Evolutionary conservation across 2,113 vertebrate species (phyloP), one percentile per base, ranked within the genome.

Genomic region (Podiceps cristatus): DNA sequence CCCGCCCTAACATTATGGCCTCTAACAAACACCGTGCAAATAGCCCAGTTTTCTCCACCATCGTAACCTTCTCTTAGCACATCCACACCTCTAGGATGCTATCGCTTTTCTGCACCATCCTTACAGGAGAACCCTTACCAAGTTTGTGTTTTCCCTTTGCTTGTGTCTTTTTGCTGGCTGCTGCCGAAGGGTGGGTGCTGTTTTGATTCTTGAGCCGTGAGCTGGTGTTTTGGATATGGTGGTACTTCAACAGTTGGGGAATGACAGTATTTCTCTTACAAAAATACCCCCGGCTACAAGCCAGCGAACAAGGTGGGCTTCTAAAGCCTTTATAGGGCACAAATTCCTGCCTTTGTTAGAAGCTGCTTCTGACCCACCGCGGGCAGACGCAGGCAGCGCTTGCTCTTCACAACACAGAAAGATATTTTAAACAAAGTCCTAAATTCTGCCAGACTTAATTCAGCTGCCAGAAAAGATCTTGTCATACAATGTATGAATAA

Each of bases 401-500:
- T 78, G 60, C 33, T 64, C 80, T 82, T 79, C 81, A 9, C 74
- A 71, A 28, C 62, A 47, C 13, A 69, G 44, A 85, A 35, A 94
- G 63, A 66, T 10, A 53, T 87, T 95, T 91, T 69, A 90, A 92
- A 63, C 14, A 31, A 84, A 88, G 83, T 35, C 69, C 73, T 71
- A 55, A 76, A 44, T 73, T 69, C 77, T 93, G 77, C 63, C 87
- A 29, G 74, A 95, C 78, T 44, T 73, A 92, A 93, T 90, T 94
- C 84, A 93, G 73, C 80, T 95, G 25, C 84, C 35, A 76, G 80
- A 73, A 76, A 50, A 87, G 35, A 92, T 79, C n/a, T 84, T 91
- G 91, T 91, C 86, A 71, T 60, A 64, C 31, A 94, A 5, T 50
- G 49, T 27, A 25, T 7, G 28, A 96, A 94, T 94, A 96, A 88